These are phyloP conservation scores for Narcine bancroftii DNA, from an alignment of 2,113 vertebrate genomes.

Conservation along the genomic window DNA sequence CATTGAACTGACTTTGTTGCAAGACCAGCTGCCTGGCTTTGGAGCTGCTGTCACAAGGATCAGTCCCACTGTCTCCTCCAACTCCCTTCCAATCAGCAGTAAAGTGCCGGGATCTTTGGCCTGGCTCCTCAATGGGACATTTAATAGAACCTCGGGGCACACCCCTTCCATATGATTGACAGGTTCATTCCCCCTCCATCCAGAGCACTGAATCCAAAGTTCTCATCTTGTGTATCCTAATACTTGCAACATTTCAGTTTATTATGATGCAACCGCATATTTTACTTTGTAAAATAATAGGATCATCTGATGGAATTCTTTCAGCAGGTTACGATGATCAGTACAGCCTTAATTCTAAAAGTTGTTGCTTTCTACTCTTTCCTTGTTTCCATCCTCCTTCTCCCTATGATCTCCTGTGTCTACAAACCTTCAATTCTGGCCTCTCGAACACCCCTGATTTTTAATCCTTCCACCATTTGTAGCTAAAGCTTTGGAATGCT, in stretches of 20 bases:
- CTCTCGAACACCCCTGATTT: too few species aligned
- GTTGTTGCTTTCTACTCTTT: too few species aligned
- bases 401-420: too few species aligned
- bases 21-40: neutral
- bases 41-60: neutral
- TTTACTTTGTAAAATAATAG: neutral
- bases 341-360: too few species aligned
- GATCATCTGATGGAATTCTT: neutral
- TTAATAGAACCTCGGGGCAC: neutral
- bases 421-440: too few species aligned
- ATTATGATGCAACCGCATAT: neutral
- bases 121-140: neutral
- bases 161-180: neutral
- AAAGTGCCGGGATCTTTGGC: neutral
- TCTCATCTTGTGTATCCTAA: neutral
- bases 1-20: neutral
- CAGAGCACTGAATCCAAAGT: neutral
- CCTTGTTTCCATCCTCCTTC: too few species aligned
- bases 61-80: neutral
- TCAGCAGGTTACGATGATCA: too few species aligned
- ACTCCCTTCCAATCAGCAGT: neutral
- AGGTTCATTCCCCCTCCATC: neutral
- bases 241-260: neutral
- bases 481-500: too few species aligned
- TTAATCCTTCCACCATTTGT: too few species aligned